Base-by-base conservation (phyloP, 1,140 invertebrate species). In the Apolygus lucorum region DNA sequence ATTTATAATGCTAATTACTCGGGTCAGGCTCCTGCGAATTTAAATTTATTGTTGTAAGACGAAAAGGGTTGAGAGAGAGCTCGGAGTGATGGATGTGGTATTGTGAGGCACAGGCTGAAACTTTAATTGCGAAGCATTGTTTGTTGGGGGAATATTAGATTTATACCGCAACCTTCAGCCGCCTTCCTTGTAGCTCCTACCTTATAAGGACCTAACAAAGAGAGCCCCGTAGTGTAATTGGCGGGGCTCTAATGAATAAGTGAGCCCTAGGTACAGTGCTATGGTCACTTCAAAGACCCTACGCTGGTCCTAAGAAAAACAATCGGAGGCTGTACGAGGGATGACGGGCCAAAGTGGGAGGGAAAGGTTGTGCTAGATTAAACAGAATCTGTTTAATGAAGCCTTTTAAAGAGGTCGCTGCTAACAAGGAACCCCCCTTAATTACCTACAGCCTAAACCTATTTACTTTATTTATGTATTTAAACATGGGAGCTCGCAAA, bases 391-490 rank as follows among this genome's bases (percentile, higher is more conserved):
- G 64, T 69, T 69, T 69, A 69, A 69, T 69, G 68, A 63, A 69
- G 68, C 68, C 62, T 69, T 69, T 69, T 62, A 63, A 69, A 69
- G 68, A 69, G 68, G 25, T 69, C 68, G 54, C 54, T 63, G 22
- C 54, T 54, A 69, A 69, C 54, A 59, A 59, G 54, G 54, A 52
- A 52, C 29, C 52, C 28, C 54, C 52, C 68, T 25, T 34, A 59
- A 62, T 62, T 29, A 54, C 68, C 29, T 29, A 27, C 68, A 17
- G 28, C 68, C 29, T 63, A 69, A 69, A 69, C 68, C 68, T 69
- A 69, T 69, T 69, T 69, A 69, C 68, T 63, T 69, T 69, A 69
- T 69, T 69, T 69, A 69, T 69, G 59, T 63, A 69, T 69, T 69
- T 69, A 34, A 63, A 63, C 68, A 34, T 24, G 27, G 29, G 54